Base-by-base conservation (phyloP, 1,140 invertebrate species). In the Zelostemma sp. region DNA sequence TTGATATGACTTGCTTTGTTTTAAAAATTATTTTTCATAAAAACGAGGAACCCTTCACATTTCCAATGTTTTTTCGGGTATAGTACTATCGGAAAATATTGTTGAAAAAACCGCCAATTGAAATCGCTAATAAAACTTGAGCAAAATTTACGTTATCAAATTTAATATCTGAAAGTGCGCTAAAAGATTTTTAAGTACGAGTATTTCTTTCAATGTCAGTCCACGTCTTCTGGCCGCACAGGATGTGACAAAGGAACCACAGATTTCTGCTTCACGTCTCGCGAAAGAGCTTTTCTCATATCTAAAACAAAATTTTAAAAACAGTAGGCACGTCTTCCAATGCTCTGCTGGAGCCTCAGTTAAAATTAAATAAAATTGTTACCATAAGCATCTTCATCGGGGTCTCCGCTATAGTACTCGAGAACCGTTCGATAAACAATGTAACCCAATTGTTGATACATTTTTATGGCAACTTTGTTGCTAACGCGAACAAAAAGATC, bases 371-470 rank as follows among this genome's bases (percentile, higher is more conserved):
- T 9, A 16, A 15, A 47, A 47, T 50, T 76, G 69, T 87, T 90
- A 97, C 96, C 97, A 90, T 95, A 99, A 64, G 97, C 98, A 90
- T 99, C 95, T 91, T 99, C 97, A 87, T 99, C 97, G 18, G 95
- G 94, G 86, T 97, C 94, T 28, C 96, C 96, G 41, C 94, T 96
- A 83, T 99, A 99, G 88, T 99, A 99, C 86, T 99, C 97, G 47
- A 99, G 86, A 46, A 99, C 96, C 40, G 94, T 94, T 61, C 97
- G 86, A 82, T 99, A 99, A 0, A 99, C 94, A 68, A 96, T 95
- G 81, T 99, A 99, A n/a, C 97, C 97, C 35, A 99, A 85, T 82
- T 93, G 93, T 72, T 93, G 93, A 81, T 99, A 99, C 97, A 99
- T 99, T 74, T 95, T 94, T 33, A 99, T 97, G 1, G 98, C 98